These are phyloP conservation scores for Rynchops niger DNA, from an alignment of 2,113 vertebrate species.

Conservation along the genomic window DNA sequence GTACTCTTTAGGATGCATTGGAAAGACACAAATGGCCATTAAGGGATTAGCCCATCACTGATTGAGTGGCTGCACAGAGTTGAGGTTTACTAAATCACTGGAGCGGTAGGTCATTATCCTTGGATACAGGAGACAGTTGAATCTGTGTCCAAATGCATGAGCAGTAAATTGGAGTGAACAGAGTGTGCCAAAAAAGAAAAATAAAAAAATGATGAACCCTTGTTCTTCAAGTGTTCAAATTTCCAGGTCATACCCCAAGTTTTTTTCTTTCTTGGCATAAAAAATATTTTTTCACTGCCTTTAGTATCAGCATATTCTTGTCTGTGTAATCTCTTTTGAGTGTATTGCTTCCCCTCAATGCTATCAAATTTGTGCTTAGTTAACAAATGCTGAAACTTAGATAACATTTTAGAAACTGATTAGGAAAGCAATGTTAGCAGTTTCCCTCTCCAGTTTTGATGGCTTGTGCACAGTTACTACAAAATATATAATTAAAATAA, in stretches of 20 bases:
- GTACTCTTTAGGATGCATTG: slow-evolving; percentile 65
- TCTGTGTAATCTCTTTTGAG: slow-evolving; percentile 49
- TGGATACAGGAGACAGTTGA: slow-evolving; percentile 68
- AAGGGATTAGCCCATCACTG: slow-evolving; percentile 78
- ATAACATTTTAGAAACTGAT: slow-evolving; percentile 49
- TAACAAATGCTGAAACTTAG: slow-evolving; percentile 39
- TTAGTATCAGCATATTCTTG: slow-evolving; percentile 67
- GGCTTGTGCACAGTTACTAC: background rate
- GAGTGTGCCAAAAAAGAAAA: slow-evolving; percentile 53
- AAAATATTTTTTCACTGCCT: slow-evolving; percentile 31
- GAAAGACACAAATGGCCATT: slow-evolving; percentile 78
- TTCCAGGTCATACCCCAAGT: slow-evolving; percentile 67
- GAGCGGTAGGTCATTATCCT: slow-evolving; percentile 68
- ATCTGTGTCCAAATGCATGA: slow-evolving; percentile 59
- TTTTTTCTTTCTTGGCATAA: slow-evolving; percentile 60
- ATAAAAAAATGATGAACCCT: slow-evolving; percentile 56
- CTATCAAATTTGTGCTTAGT: slow-evolving; percentile 52
- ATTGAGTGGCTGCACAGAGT: slow-evolving; percentile 47
- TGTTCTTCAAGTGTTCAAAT: slow-evolving; percentile 43
- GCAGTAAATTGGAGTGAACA: slow-evolving; percentile 61
- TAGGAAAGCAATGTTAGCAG: slow-evolving; percentile 16
- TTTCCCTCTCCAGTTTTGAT: background rate
- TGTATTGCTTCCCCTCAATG: slow-evolving; percentile 50
- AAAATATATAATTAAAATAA: slow-evolving; percentile 16
- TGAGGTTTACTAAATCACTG: slow-evolving; percentile 76